Percentiles rank a stretch among this genome's conserved stretches.
phyloP scores from a whole-genome alignment of 2,797 vertebrate species.

The Ceyx erithaca region DNA sequence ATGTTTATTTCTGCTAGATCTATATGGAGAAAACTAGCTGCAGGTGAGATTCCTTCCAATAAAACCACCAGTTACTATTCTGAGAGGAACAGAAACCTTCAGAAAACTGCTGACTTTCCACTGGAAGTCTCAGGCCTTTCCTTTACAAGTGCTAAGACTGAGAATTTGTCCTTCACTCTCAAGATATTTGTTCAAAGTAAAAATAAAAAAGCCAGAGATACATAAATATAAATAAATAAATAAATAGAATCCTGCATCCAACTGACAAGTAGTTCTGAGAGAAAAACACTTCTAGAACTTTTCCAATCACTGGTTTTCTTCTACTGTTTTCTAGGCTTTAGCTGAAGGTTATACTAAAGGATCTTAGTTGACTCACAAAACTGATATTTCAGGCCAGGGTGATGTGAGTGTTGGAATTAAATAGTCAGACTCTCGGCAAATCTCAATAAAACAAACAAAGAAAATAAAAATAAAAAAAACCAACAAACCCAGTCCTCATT shows the following conservation, averaged over 20 bases:
- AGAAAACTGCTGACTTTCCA: slow-evolving; percentile 41
- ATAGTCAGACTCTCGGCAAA: neutral
- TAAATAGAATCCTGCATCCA: neutral
- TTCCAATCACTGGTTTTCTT: neutral
- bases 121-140: neutral
- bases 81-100: slow-evolving; percentile 18
- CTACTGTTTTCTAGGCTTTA: neutral
- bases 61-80: slow-evolving; percentile 18
- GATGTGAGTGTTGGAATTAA: neutral
- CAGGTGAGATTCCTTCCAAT: slow-evolving; percentile 4
- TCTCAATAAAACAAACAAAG: neutral
- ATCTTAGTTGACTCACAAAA: neutral
- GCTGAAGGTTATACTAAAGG: neutral
- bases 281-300: neutral
- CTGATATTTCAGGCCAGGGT: neutral
- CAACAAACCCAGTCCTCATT: neutral
- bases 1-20: neutral
- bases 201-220: neutral
- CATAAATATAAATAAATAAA: neutral
- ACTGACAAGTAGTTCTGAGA: neutral
- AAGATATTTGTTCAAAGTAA: neutral
- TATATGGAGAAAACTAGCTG: neutral
- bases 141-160: neutral
- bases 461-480: neutral
- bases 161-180: neutral